Evolutionary conservation across 2,888 invertebrate genomes (phyloP).

Genomic region (Ennomos erosarius): DNA sequence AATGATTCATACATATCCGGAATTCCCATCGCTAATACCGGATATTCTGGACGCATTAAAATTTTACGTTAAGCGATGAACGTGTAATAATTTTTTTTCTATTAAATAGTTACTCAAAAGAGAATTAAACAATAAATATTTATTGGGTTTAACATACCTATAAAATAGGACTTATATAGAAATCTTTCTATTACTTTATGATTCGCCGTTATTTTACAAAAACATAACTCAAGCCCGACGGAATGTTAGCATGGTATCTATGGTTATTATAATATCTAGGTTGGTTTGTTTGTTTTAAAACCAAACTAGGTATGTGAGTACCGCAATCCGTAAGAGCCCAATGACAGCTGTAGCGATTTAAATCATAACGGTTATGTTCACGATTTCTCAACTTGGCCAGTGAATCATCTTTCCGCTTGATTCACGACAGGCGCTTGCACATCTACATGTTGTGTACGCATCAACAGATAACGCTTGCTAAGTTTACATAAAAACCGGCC

Average conservation of each 20-base stretch:
- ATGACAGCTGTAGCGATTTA: conserved; percentile 76
- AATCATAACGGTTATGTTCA: conserved; percentile 77
- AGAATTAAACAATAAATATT: too few relatives aligned
- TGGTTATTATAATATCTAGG: conserved; percentile 7
- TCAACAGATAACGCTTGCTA: conserved; percentile 43
- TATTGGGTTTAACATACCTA: too few relatives aligned
- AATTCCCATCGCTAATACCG: too few relatives aligned
- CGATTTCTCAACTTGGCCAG: conserved; percentile 64
- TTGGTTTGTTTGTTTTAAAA: conserved; percentile 36
- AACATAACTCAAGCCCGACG: neutral
- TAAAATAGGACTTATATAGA: too few relatives aligned
- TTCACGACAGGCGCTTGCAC: conserved; percentile 53
- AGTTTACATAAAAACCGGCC: conserved; percentile 46
- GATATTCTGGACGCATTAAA: too few relatives aligned
- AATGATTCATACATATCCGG: too few relatives aligned
- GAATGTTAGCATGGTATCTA: too few relatives aligned
- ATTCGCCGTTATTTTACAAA: too few relatives aligned
- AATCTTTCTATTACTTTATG: too few relatives aligned
- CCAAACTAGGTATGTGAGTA: conserved; percentile 65
- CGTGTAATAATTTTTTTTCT: too few relatives aligned
- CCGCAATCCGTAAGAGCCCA: conserved; percentile 72
- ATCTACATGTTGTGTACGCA: conserved; percentile 18
- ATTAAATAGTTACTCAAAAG: too few relatives aligned
- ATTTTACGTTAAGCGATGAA: too few relatives aligned
- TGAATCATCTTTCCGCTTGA: conserved; percentile 82